Base-by-base conservation (phyloP, 2,113 vertebrate species). In the Cardinalis cardinalis region DNA sequence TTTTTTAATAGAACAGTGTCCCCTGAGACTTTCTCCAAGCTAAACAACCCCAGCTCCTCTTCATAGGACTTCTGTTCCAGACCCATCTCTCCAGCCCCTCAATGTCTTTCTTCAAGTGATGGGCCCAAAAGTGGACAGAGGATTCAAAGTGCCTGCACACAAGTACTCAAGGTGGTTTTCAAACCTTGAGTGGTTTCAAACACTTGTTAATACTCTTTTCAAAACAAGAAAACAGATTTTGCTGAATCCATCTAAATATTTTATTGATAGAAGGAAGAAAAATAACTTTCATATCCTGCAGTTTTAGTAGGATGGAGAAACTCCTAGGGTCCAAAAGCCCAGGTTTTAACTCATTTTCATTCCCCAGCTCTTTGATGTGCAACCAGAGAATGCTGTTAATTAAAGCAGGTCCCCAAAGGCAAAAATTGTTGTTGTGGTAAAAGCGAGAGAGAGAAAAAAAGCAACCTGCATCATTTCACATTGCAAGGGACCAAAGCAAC, bases 281-380 rank as follows among this genome's bases (percentile, higher is more conserved):
- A 71, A 41, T 5, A 51, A 17, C 26, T 70, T 76, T 36, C 0
- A 63, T 88, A 46, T 88, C 61, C 77, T 75, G 36, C 7, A 69
- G 17, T 78, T 78, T 44, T 17, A 52, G 26, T 2, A 1, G 41
- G 23, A 53, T 63, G 41, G 44, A 83, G 66, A 87, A 70, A 77
- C 32, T 87, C 56, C 17, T 51, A 44, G 9, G 9, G 29, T 77
- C 56, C 55, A 81, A 89, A 83, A 74, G 44, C 74, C 69, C 56
- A 84, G 64, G 49, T 94, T 84, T 87, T 85, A 75, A 74, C 61
- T 94, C 17, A 64, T 84, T 87, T 83, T 78, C 24, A 84, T 77
- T 51, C 41, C 41, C 28, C 32, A 56, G 34, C 8, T 86, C 78
- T 94, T 95, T 93, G 87, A 95, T 89, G 70, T 89, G 65, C 53